Base-by-base conservation (phyloP, 1,140 invertebrate genomes). In the Drosophila neocordata region DNA sequence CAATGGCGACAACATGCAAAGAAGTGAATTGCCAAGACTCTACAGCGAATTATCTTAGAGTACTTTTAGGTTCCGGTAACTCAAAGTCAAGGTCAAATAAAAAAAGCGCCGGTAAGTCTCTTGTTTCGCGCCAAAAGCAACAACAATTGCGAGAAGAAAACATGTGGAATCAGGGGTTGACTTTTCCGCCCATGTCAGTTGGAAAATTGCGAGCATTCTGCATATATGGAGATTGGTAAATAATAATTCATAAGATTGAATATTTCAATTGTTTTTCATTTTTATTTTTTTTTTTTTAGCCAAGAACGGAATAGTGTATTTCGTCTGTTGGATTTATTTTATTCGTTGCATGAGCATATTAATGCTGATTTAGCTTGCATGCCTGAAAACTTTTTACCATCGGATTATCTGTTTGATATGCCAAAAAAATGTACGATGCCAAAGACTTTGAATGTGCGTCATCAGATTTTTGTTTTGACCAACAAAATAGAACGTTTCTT, bases 391-490 rank as follows among this genome's bases (percentile, higher is more conserved):
- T 70, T 69, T 0, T 13, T 65, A 41, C 73, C 72, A 12, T 78
- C 65, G 24, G 73, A 72, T 34, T 79, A 72, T 24, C n/a, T 76
- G 1, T 72, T 63, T 6, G 63, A 78, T 12, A 20, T 73, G 48
- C 68, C 68, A 7, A n/a, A 22, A 0, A 83, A 70, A 8, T n/a
- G 15, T n/a, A 1, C 64, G 1, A 65, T 89, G 73, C 85, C 89
- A 1, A 34, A 52, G 4, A 76, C 73, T 0, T 13, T 53, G 6
- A 89, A 81, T 53, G 13, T 91, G 18, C 89, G 78, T 48, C 69
- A 87, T 64, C 89, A 91, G 22, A 51, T 91, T 8, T 78, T 81
- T 12, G 70, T 89, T 15, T n/a, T 89, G 15, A 70, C 31, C 59
- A 70, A 60, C 52, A 89, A 91, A n/a, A 15, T 70, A 8, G 77